Base-by-base conservation (phyloP, 2,797 vertebrate genomes). In the Takifugu ocellatus region DNA sequence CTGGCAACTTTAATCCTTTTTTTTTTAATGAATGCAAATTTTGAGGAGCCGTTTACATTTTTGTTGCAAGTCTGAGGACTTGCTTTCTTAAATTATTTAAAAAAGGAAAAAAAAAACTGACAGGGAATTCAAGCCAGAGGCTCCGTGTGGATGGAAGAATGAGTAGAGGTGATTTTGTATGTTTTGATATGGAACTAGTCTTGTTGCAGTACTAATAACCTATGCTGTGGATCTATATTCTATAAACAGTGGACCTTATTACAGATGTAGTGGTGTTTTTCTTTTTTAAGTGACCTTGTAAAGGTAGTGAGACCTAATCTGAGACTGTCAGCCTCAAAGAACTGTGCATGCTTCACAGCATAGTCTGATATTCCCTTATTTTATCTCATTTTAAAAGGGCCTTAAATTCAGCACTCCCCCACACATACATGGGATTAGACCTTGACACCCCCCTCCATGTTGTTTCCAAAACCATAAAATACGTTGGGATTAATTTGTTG, bases 11-110 rank as follows among this genome's bases (percentile, higher is more conserved):
- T 63, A 65, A 21, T 21, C 21, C 21, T 21, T 21, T 77, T 71
- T 64, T 36, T 66, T 61, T 58, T 11, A 33, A 57, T 52, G 39
- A 9, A 49, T 11, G 51, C 52, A 51, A 75, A 70, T 78, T 74
- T 67, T 60, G 74, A 71, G 82, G 77, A 74, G 77, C 68, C 77
- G 86, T 90, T 87, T 88, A 88, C 86, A 83, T 82, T 83, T 78
- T 76, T 63, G 60, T 21, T 66, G 63, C 51, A 73, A 68, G 57
- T 54, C 31, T 72, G 58, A 44, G 59, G 54, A 68, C 52, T 49
- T 56, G 43, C 70, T 74, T 64, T 84, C 70, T 85, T 88, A 84
- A 86, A 70, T 85, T 85, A 86, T 87, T 82, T 17, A 53, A 76
- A 73, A 54, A 51, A 6, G 49, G 72, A 24, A 52, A 75, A 10